Base-by-base conservation (phyloP, 2,113 vertebrate species). In the Tonatia bakeri region DNA sequence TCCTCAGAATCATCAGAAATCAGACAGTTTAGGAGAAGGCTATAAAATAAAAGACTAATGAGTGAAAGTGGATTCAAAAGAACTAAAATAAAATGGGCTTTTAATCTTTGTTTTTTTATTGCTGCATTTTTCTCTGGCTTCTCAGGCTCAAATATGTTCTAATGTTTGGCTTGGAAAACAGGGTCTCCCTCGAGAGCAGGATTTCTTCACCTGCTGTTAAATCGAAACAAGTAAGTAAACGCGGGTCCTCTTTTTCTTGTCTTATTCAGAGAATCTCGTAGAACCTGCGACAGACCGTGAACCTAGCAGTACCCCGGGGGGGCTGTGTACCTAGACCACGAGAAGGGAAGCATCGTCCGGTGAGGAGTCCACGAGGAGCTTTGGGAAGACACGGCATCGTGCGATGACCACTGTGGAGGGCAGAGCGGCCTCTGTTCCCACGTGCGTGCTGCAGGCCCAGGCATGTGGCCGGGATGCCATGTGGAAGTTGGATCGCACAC, bases 21-120 rank as follows among this genome's bases (percentile, higher is more conserved):
- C 76, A 94, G 84, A 64, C 90, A 87, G 2, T 95, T 95, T 88
- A 90, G 95, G 95, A 98, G 77, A 89, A 87, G 92, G 38, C 33
- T 84, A 85, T 87, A 96, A 98, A 98, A 95, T n/a, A 38, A 26
- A 96, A 80, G 6, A 45, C 45, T 81, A 94, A 88, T 90, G 94
- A 83, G 52, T 38, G 7, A 81, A 88, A 91, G 69, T 38, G 43
- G 87, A 82, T 96, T 75, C 38, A 88, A 64, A 87, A 92, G 72
- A 75, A 22, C 69, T 87, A 61, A 92, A 80, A 92, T 87, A 79
- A 96, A 97, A 97, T 0, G 28, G 56, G 33, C 43, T 91, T 87
- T 82, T 97, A 31, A 12, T 96, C 87, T 90, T 28, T 9, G 92
- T 19, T 95, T 31, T 52, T 77, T 95, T 47, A 87, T 54, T 61